Conservation (phyloP, 2,113 vertebrate genomes). For the Orycteropus afer region DNA sequence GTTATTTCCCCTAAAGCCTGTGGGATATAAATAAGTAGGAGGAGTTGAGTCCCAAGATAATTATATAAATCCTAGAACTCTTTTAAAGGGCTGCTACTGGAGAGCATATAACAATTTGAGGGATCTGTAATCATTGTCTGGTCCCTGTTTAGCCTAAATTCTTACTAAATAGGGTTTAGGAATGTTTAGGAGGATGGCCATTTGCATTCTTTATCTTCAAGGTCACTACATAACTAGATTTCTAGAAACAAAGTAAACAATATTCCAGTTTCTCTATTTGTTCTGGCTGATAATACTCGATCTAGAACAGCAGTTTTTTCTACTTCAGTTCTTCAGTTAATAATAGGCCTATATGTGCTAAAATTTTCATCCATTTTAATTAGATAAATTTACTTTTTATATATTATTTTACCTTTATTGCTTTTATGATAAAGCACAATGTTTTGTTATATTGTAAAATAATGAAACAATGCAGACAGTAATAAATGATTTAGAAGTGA, state of each 20-base stretch:
- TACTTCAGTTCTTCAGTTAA: not conserved
- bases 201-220: constrained; percentile 1
- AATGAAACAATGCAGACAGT: constrained; percentile 7
- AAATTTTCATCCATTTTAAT: not conserved
- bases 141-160: constrained; percentile 35
- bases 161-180: not conserved
- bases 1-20: not conserved
- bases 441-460: constrained; percentile 6
- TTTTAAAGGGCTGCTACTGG: constrained; percentile 24
- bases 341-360: not conserved
- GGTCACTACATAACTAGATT: not conserved
- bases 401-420: not conserved
- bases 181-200: not conserved
- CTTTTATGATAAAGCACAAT: not conserved
- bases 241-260: constrained; percentile 33
- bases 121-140: not conserved
- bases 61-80: not conserved
- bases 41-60: constrained; percentile 24
- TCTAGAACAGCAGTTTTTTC: not conserved
- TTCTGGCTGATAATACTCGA: constrained; percentile 14
- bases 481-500: constrained; percentile 36
- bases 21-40: constrained; percentile 43
- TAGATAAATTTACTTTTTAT: constrained; percentile 18
- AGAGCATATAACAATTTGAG: too few species aligned
- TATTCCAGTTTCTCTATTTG: constrained; percentile 8